Conservation (phyloP, 92 coral and sea anemone genomes). For the Muricea muricata region DNA sequence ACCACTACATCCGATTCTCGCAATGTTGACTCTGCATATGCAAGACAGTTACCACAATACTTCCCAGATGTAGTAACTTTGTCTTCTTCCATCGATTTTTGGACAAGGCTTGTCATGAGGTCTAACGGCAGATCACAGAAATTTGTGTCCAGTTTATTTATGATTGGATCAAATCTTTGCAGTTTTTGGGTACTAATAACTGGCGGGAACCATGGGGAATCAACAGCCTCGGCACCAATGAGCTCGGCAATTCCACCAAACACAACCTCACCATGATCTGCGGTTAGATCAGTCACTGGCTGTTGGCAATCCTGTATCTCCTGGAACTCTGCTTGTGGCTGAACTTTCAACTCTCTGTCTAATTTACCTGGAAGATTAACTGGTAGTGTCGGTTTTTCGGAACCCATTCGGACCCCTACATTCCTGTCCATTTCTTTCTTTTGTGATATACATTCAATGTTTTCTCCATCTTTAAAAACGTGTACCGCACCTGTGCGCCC, state of each 20-base stretch:
- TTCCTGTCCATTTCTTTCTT: constrained; percentile 50
- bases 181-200: no score
- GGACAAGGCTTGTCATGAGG: constrained; percentile 57
- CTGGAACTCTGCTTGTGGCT: constrained; percentile 25
- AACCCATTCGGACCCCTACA: constrained; percentile 37
- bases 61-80: constrained; percentile 57
- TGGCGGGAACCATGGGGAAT: constrained; percentile 49
- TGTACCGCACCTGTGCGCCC: constrained; percentile 75
- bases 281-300: not conserved
- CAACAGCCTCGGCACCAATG: constrained; percentile 53
- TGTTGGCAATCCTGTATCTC: not conserved
- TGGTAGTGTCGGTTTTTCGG: constrained; percentile 75
- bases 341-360: no score
- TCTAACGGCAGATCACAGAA: constrained; percentile 69
- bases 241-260: constrained; percentile 52
- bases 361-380: constrained; percentile 64
- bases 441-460: constrained; percentile 47
- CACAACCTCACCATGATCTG: constrained; percentile 30
- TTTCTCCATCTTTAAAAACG: constrained; percentile 57
- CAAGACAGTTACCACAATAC: constrained; percentile 76
- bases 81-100: constrained; percentile 67
- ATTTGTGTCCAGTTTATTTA: constrained; percentile 26
- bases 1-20: not conserved
- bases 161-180: not conserved
- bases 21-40: constrained; percentile 20